A percentile compares a stretch with the other conserved stretches of the same genome.
These are phyloP conservation scores for Atta colombica DNA, from an alignment of 1,140 invertebrate species.

Conservation along the genomic window DNA sequence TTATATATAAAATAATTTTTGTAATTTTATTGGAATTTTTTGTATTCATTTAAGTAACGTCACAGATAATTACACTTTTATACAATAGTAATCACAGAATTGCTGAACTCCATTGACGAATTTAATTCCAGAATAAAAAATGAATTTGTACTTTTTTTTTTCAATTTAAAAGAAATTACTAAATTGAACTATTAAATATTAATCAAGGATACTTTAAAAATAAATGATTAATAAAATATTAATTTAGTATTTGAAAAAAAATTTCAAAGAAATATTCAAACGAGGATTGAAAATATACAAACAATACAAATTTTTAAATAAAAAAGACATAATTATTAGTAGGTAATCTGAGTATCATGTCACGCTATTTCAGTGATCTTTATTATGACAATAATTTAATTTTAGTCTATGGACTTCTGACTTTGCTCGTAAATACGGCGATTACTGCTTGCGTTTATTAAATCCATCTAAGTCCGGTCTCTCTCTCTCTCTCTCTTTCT, in stretches of 20 bases:
- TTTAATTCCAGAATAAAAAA: neutral
- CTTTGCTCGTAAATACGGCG: slow-evolving; percentile 72
- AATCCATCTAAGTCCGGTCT: slow-evolving; percentile 78
- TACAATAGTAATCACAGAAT: neutral
- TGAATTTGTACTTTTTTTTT: neutral
- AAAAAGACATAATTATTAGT: neutral
- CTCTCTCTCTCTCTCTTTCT: neutral
- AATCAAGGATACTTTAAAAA: neutral
- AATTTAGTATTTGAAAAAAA: neutral
- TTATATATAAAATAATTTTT: neutral
- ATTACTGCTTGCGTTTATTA: slow-evolving; percentile 79
- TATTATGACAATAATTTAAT: slow-evolving; percentile 85
- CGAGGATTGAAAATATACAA: neutral
- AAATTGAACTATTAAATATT: neutral
- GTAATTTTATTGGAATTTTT: neutral
- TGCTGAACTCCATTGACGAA: neutral
- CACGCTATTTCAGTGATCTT: slow-evolving; percentile 68
- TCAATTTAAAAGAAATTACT: neutral
- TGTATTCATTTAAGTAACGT: neutral
- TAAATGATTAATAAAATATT: neutral
- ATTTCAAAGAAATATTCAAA: neutral
- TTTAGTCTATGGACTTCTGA: slow-evolving; percentile 67
- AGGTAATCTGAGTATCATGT: neutral
- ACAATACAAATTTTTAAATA: neutral
- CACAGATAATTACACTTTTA: neutral